Evolutionary conservation across 1,140 invertebrate species (phyloP), one percentile per base, ranked within the genome.

Genomic region (Hyposmocoma kahamanoa): DNA sequence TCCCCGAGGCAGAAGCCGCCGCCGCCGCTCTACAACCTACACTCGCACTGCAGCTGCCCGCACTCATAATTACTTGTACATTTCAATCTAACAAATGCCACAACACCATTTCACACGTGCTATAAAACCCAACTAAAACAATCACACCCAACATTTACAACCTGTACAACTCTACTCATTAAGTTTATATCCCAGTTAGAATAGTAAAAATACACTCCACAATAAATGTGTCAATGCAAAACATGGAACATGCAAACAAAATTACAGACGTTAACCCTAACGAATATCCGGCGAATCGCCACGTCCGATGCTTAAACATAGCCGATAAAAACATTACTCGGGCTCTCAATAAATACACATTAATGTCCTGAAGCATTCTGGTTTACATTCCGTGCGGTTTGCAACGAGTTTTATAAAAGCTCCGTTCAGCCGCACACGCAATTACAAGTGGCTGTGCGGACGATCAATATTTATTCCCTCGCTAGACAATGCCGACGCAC

Each of bases 291-390:
- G 56, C 67, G 62, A 67, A 67, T 71, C 63, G 72, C 64, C 62
- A 47, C 59, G 59, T 58, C 62, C 51, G 58, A 50, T 46, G 58
- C 56, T 61, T 62, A 60, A 69, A 63, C 73, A 62, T 61, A 63
- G 52, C 70, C 71, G 76, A 85, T 83, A 85, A 85, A 85, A 85
- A 85, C 81, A 85, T 85, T 83, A 83, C 75, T 68, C 73, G 67
- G 68, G 71, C 71, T 72, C 70, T 71, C 76, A 82, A 85, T 85
- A 85, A 85, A 85, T 85, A 85, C 71, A 84, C 79, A 82, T 83
- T 80, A 83, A 81, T 78, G 79, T 84, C 81, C 69, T 60, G 63
- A 50, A 69, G 75, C 70, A 81, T 84, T 84, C 79, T 81, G 78
- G 75, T 79, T 74, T 77, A 77, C 75, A 78, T 83, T 80, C 81